These are phyloP conservation scores for Antidorcas marsupialis DNA, from an alignment of 2,113 vertebrate genomes.

Conservation along the genomic window DNA sequence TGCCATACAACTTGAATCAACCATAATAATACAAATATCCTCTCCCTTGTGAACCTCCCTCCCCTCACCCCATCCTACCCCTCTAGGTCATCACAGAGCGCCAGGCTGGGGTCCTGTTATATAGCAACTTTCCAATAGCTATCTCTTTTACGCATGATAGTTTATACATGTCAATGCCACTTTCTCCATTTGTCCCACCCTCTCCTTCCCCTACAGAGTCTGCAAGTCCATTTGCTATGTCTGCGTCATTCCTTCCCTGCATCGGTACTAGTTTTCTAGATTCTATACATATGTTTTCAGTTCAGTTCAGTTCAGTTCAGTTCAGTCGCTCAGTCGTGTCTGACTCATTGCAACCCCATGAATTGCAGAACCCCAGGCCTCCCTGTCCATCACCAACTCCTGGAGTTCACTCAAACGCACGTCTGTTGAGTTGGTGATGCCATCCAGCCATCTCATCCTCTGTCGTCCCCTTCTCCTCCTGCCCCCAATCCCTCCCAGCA, in stretches of 20 bases:
- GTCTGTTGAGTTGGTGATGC: too few species aligned
- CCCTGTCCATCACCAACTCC: too few species aligned
- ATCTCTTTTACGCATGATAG: neutral
- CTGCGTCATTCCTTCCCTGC: neutral
- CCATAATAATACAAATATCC: neutral
- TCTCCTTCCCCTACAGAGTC: neutral
- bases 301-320: too few species aligned
- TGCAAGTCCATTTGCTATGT: neutral
- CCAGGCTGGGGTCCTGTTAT: neutral
- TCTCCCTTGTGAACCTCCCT: neutral
- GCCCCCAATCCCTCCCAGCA: too few species aligned
- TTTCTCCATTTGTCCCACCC: neutral
- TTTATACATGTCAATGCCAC: neutral
- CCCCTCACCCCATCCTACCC: neutral
- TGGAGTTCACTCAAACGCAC: rapidly evolving
- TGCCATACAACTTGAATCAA: neutral
- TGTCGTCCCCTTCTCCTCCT: too few species aligned
- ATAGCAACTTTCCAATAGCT: neutral
- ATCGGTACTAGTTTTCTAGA: neutral
- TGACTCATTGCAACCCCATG: rapidly evolving
- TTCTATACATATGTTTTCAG: neutral
- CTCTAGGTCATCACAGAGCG: neutral
- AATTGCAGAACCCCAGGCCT: too few species aligned
- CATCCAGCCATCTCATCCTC: too few species aligned
- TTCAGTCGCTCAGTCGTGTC: too few species aligned